Evolutionary conservation across 2,797 vertebrate genomes (phyloP).

Genomic region (Chelonia mydas): DNA sequence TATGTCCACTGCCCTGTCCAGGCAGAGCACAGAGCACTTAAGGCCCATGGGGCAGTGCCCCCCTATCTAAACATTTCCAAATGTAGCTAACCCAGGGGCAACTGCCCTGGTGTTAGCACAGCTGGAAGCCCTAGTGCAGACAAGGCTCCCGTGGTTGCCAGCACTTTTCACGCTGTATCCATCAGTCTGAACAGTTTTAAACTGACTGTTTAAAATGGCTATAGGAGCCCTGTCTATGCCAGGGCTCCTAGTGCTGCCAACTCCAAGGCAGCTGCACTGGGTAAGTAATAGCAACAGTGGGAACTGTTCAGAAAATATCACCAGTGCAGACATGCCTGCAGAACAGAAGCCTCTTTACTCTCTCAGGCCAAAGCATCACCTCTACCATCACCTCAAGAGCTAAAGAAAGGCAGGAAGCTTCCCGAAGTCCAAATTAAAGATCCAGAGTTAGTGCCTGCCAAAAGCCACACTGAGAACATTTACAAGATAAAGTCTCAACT

Average conservation of each 20-base stretch:
- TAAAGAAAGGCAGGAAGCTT: not conserved
- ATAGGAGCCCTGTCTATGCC: not conserved
- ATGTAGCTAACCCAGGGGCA: not conserved
- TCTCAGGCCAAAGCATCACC: not conserved
- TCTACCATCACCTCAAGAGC: too few relatives aligned
- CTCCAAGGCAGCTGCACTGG: rapidly evolving
- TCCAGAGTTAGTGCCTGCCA: rapidly evolving
- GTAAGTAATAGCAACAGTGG: not conserved
- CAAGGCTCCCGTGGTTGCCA: too few relatives aligned
- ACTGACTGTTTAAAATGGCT: not conserved
- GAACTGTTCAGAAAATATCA: not conserved
- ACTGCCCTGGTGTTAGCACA: not conserved
- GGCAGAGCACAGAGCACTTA: not conserved
- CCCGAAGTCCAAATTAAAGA: not conserved
- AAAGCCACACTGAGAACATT: not conserved
- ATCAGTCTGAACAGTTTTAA: not conserved
- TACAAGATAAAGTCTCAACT: not conserved
- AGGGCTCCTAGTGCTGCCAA: not conserved
- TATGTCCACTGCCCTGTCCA: not conserved
- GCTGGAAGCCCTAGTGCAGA: not conserved
- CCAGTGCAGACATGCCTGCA: rapidly evolving
- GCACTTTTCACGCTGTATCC: rapidly evolving
- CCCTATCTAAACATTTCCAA: rapidly evolving
- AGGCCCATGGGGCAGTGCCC: not conserved
- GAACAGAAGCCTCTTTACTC: not conserved